A percentile compares a stretch with the other conserved stretches of the same genome.
Evolutionary conservation across 1,140 invertebrate species (phyloP).

Genomic region (Lepidurus arcticus): DNA sequence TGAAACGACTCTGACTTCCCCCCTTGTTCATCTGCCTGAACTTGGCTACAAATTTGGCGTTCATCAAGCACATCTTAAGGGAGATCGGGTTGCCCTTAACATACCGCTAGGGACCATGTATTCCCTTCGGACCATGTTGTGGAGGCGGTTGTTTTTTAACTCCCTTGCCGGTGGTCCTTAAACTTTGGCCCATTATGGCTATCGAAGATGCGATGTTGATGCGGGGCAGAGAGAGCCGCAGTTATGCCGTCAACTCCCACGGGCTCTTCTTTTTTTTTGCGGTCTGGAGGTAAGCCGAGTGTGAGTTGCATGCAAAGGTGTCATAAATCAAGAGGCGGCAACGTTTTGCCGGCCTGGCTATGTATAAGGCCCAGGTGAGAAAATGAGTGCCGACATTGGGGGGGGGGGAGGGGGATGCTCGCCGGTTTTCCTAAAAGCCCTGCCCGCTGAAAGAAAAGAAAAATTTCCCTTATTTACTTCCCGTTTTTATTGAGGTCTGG

Average conservation of each 20-base stretch:
- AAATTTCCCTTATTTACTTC: neutral
- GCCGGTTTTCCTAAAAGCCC: neutral
- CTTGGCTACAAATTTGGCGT: neutral
- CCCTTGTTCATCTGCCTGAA: neutral
- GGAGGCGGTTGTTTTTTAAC: neutral
- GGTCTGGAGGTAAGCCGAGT: neutral
- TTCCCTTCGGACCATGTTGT: neutral
- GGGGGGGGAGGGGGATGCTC: neutral
- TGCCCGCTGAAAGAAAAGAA: neutral
- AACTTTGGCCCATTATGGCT: neutral
- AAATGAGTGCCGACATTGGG: slow-evolving; percentile 5
- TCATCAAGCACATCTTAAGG: neutral
- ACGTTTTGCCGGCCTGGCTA: slow-evolving; percentile 9
- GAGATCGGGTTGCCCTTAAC: neutral
- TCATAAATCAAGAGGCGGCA: slow-evolving; percentile 18
- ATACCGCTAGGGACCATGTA: neutral
- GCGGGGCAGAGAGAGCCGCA: neutral
- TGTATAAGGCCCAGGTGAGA: slow-evolving; percentile 8
- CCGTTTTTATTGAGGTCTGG: neutral
- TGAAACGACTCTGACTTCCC: neutral
- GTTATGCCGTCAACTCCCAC: neutral
- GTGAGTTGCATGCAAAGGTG: slow-evolving; percentile 6
- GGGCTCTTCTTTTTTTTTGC: neutral
- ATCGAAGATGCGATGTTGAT: neutral
- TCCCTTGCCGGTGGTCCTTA: neutral